Percentiles rank a stretch among this genome's conserved stretches.
Conservation (phyloP, 2,888 invertebrate genomes). For the Eurois occulta region DNA sequence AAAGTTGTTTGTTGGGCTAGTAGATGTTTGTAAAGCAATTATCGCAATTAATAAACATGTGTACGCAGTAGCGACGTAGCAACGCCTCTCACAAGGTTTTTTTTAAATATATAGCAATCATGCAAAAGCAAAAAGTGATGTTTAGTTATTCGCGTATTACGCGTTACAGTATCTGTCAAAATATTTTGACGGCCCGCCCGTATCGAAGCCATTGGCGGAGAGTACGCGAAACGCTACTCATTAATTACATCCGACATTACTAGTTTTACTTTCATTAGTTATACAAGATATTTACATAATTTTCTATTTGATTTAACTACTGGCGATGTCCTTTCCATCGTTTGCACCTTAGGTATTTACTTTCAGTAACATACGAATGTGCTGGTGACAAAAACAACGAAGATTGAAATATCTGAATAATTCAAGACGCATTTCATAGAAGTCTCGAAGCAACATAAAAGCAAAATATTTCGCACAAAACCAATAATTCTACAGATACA, state of each 20-base stretch:
- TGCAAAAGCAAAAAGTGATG: no score
- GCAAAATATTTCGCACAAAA: conserved; percentile 27
- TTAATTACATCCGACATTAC: conserved; percentile 84
- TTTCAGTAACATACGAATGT: conserved; percentile 28
- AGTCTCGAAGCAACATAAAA: conserved; percentile 10
- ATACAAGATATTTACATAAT: conserved; percentile 83
- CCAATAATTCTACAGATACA: conserved; percentile 41
- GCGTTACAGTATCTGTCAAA: conserved; percentile 73
- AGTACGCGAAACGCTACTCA: conserved; percentile 82
- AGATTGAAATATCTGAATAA: conserved; percentile 1
- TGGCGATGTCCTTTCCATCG: conserved; percentile 44
- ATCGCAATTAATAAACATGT: conserved; percentile 18
- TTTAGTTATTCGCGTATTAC: conserved; percentile 62
- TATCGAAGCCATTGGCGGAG: conserved; percentile 76
- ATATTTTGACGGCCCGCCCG: conserved; percentile 69
- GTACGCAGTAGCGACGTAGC: conserved; percentile 18
- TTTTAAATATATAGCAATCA: conserved; percentile 43
- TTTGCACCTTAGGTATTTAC: conserved; percentile 29
- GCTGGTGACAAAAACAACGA: neutral
- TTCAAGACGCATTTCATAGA: conserved; percentile 20
- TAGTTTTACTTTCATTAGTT: conserved; percentile 87
- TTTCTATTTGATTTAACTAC: conserved; percentile 70
- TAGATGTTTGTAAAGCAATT: conserved; percentile 9
- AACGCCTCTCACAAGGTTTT: conserved; percentile 10
- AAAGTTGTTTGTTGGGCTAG: conserved; percentile 12